Evolutionary conservation across 2,888 invertebrate genomes (phyloP).

Genomic region (Spilarctia lutea): DNA sequence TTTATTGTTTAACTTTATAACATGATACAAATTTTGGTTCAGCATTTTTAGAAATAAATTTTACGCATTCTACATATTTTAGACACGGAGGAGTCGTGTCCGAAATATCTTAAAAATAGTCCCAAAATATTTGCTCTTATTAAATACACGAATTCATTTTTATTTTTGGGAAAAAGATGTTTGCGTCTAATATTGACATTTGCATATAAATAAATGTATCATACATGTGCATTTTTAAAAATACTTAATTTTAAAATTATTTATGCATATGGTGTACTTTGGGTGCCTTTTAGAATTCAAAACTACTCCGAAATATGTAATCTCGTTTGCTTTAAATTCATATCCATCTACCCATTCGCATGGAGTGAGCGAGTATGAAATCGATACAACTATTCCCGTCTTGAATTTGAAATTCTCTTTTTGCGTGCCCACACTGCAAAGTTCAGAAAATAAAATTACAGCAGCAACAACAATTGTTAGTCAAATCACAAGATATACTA

Average conservation of each 20-base stretch:
- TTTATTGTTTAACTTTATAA: not conserved
- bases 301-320: conserved; percentile 47
- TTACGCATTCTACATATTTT: not conserved
- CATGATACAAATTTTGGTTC: not conserved
- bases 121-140: not conserved
- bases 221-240: conserved; percentile 18
- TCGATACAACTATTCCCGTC: conserved; percentile 25
- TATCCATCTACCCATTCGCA: conserved; percentile 26
- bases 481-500: conserved; percentile 21
- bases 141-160: not conserved
- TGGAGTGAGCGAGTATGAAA: conserved; percentile 27
- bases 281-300: conserved; percentile 42
- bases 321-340: conserved; percentile 43
- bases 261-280: conserved; percentile 47
- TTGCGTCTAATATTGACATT: too few relatives aligned
- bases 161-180: not conserved
- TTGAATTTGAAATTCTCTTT: conserved; percentile 38
- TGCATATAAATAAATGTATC: too few relatives aligned
- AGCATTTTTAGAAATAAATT: too few relatives aligned
- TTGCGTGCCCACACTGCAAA: conserved; percentile 30
- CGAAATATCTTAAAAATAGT: not conserved
- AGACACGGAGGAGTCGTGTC: not conserved
- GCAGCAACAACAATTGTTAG: conserved; percentile 12
- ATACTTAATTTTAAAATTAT: conserved; percentile 40
- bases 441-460: conserved; percentile 24